A percentile compares a stretch with the other conserved stretches of the same genome.
Conservation (phyloP, 1,140 invertebrate genomes). For the Yoshiicerus persimilis region DNA sequence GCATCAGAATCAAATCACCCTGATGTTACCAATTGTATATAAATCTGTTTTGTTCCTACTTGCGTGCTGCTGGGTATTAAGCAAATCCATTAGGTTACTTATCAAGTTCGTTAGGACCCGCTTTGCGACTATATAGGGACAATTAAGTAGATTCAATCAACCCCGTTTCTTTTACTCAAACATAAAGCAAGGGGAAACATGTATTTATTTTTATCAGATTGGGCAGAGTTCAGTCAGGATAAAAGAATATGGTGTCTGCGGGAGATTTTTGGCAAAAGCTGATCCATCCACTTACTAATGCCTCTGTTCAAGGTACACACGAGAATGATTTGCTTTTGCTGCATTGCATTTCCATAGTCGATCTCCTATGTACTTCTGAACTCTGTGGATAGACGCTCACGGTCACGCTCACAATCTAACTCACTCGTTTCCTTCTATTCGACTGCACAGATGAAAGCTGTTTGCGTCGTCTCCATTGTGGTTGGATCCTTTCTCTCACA, state of each 20-base stretch:
- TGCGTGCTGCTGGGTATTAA: background rate
- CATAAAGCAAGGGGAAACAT: background rate
- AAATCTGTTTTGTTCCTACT: background rate
- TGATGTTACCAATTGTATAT: background rate
- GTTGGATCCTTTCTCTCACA: background rate
- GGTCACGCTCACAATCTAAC: background rate
- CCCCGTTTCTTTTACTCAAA: background rate
- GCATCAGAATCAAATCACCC: background rate
- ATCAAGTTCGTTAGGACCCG: background rate
- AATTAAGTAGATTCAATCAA: background rate
- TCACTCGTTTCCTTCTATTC: background rate
- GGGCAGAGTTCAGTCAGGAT: background rate
- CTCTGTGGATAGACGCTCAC: background rate
- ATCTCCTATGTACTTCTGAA: no score
- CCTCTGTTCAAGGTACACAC: background rate
- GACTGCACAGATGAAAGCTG: background rate
- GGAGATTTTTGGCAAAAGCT: slow-evolving; percentile 36
- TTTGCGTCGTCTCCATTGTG: slow-evolving; percentile 2
- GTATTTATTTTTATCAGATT: slow-evolving; percentile 2
- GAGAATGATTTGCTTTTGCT: background rate
- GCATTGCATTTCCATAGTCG: background rate
- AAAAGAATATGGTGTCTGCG: slow-evolving; percentile 34
- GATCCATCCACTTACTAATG: slow-evolving; percentile 6
- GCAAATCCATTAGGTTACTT: slow-evolving; percentile 5
- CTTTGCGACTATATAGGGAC: background rate